Evolutionary conservation across 2,113 vertebrate species (phyloP), one percentile per base, ranked within the genome.

Genomic region (Boleophthalmus pectinirostris): DNA sequence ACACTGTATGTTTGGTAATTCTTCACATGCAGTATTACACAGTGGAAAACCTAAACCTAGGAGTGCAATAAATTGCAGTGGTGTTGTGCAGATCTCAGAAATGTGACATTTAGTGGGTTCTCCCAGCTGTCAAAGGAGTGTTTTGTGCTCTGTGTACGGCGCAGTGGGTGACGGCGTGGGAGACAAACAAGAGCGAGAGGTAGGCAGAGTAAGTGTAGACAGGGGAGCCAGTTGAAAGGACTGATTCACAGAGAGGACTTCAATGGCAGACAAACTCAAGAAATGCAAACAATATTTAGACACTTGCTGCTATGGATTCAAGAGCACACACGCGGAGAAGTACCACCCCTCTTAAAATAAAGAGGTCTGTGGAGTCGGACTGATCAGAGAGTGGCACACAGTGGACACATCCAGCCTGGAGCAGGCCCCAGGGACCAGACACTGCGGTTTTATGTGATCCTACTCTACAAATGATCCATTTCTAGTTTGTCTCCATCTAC

Each of bases 51-150:
- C 68, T 24, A 68, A 29, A 61, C 51, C 35, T 23, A 47, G 77
- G 14, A 71, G 33, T 68, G 14, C 45, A 72, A 1, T 71, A 71
- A 81, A 73, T 82, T 70, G 47, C 74, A 80, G 68, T 74, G 63
- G 57, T 54, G 53, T 73, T 74, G 23, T 53, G 68, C 57, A 70
- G 14, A 82, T 80, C 60, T 49, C 29, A 84, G 83, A 80, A 61
- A 71, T 73, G 47, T 90, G 85, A 85, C 84, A 88, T 90, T 83
- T 88, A 75, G 80, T 87, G 79, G 73, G 78, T 83, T 84, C 82
- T 89, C 82, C 81, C n/a, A 85, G 83, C 79, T 86, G 84, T 90
- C 89, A 91, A 88, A 88, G 78, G 85, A 89, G 67, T 78, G 70
- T 85, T 90, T 84, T 73, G 68, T 83, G 61, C 73, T 57, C 71